Conservation (phyloP, 2,888 invertebrate species). For the Aelia acuminata region DNA sequence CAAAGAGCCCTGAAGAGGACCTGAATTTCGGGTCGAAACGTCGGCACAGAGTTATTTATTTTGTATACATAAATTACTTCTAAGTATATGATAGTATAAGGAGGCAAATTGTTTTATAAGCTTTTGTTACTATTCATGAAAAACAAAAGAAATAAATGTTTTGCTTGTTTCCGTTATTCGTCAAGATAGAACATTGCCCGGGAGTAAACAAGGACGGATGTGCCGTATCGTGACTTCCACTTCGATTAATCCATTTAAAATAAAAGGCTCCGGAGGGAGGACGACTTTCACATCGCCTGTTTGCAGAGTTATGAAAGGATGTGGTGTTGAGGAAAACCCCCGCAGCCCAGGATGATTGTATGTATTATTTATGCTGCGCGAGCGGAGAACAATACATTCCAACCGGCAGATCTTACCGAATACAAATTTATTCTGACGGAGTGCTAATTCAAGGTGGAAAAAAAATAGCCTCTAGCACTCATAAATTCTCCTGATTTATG, state of each 20-base stretch:
- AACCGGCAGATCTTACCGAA: neutral
- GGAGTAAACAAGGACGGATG: neutral
- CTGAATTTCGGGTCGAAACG: too few species aligned
- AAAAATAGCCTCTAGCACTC: neutral
- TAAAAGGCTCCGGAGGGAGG: neutral
- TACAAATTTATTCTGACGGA: neutral
- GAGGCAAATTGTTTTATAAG: too few species aligned
- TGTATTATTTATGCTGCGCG: constrained; percentile 3
- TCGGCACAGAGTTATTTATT: too few species aligned
- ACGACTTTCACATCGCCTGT: constrained; percentile 5
- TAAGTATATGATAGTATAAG: too few species aligned
- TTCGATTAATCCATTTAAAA: neutral
- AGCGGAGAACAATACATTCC: constrained; percentile 7
- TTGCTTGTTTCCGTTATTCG: neutral
- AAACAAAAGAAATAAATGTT: too few species aligned
- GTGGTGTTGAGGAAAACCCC: neutral
- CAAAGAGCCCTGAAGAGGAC: too few species aligned
- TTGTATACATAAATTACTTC: too few species aligned
- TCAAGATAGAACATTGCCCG: neutral
- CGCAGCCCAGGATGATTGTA: neutral
- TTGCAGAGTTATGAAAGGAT: neutral
- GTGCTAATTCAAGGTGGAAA: neutral
- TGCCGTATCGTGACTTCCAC: constrained; percentile 1
- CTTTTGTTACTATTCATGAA: too few species aligned
- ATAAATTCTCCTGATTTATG: neutral